Percentiles rank a stretch among this genome's conserved stretches.
These are phyloP conservation scores for Sylvietta virens DNA, from an alignment of 2,113 vertebrate species.

Conservation along the genomic window DNA sequence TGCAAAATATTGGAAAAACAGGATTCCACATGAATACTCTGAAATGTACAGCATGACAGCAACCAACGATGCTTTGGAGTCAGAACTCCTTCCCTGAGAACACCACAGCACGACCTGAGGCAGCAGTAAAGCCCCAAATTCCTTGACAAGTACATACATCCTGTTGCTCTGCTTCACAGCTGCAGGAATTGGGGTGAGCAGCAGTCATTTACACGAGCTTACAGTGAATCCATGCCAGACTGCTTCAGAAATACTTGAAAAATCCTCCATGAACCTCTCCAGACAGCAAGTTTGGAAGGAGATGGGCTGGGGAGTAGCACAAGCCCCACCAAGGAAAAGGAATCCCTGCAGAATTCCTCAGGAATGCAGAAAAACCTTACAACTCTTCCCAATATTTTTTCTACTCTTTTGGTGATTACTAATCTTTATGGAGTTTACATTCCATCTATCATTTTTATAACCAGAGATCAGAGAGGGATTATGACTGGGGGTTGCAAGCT, in stretches of 20 bases:
- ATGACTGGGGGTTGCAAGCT: not conserved
- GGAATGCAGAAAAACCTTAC: conserved; percentile 41
- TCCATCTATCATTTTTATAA: conserved; percentile 61
- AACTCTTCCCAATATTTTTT: not conserved
- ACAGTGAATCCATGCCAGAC: not conserved
- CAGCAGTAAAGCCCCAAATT: not conserved
- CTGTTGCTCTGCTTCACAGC: not conserved
- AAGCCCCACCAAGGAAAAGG: not conserved
- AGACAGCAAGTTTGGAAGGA: not conserved
- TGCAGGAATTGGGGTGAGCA: not conserved
- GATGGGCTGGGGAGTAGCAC: not conserved
- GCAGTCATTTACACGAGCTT: not conserved
- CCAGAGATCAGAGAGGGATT: conserved; percentile 50
- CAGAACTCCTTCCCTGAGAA: not conserved
- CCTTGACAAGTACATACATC: not conserved
- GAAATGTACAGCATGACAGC: not conserved
- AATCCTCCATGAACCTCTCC: not conserved
- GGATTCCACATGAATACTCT: not conserved
- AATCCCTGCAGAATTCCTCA: conserved; percentile 17
- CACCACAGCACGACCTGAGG: not conserved
- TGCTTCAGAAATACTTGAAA: not conserved
- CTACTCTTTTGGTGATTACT: not conserved
- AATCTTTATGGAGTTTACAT: conserved; percentile 62
- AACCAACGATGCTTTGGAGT: not conserved
- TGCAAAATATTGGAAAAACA: not conserved